These are phyloP conservation scores for Lobophora halterata DNA, from an alignment of 2,888 invertebrate species.

Conservation along the genomic window DNA sequence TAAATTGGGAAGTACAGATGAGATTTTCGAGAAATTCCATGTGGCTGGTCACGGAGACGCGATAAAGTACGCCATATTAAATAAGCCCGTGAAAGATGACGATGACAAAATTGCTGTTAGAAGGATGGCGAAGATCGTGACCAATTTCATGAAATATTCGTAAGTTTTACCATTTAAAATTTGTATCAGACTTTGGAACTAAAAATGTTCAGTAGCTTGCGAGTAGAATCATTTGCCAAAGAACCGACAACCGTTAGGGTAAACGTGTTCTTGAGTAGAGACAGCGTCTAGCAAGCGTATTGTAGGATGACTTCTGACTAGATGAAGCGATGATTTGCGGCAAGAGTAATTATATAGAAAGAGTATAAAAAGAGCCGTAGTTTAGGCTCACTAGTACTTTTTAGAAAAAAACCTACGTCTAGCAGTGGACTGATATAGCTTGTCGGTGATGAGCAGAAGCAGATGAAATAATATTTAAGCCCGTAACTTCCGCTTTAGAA, in stretches of 20 bases:
- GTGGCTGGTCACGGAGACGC: slow-evolving; percentile 42
- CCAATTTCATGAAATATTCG: slow-evolving; percentile 41
- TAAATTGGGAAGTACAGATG: slow-evolving; percentile 31
- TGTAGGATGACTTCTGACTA: too few species aligned
- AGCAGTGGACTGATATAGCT: too few species aligned
- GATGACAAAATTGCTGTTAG: slow-evolving; percentile 31
- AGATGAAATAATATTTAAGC: not conserved
- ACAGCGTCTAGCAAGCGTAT: too few species aligned
- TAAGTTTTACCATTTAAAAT: slow-evolving; percentile 27
- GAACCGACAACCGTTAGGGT: too few species aligned
- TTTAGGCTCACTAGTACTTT: too few species aligned
- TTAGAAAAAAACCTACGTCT: too few species aligned
- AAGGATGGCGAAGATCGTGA: slow-evolving; percentile 34
- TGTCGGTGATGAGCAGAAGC: not conserved
- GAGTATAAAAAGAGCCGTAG: too few species aligned
- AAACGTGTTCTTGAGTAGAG: too few species aligned
- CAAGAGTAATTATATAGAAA: too few species aligned
- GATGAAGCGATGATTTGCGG: too few species aligned
- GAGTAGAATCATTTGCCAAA: too few species aligned
- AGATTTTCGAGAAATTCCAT: slow-evolving; percentile 29
- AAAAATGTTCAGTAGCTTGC: not conserved
- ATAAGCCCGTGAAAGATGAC: slow-evolving; percentile 13
- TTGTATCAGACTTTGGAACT: not conserved
- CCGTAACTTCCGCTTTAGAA: not conserved
- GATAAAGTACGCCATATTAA: slow-evolving; percentile 36